Evolutionary conservation across 2,113 vertebrate genomes (phyloP), one percentile per base, ranked within the genome.

Genomic region (Montifringilla adamsi): DNA sequence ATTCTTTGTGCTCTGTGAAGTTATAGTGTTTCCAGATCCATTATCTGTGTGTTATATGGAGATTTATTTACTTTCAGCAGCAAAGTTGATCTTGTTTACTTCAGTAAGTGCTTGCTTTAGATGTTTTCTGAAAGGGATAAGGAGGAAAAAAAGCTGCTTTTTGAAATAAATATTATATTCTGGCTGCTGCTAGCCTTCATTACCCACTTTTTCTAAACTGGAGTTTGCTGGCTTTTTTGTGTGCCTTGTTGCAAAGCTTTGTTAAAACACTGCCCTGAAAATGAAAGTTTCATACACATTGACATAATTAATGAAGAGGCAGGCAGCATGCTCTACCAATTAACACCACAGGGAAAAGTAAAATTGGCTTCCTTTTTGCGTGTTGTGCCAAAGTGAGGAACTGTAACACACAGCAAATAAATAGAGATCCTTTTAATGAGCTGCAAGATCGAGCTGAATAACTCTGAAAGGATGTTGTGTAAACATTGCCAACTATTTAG

Each of bases 271-370:
- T 82, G 46, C 96, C 93, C 84, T 76, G 96, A 98, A 98, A 98
- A 98, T 97, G 97, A 97, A 98, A 96, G 97, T 98, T 98, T 98
- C 98, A 98, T 98, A 98, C 97, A 82, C 97, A 97, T 98, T 98
- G 98, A 98, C 98, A 98, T 99, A 99, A 99, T 99, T 99, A 99
- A 98, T 98, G 98, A 98, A 98, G 98, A 98, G 98, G 97, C 97
- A 98, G 98, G 97, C 98, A 98, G 98, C 98, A 89, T 98, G 98
- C 98, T 98, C 97, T 97, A 98, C 98, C 99, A 99, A 99, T 99
- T 99, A 99, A 98, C 98, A 98, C 98, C 98, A 96, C 98, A 98
- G 98, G 98, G 98, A 98, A 98, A 98, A 98, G 98, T 97, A 97
- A 98, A 98, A 98, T 98, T 98, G 98, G 98, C 98, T 98, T 98